phyloP scores from a whole-genome alignment of 2,797 vertebrate genomes.

The Rhabdophis nuchalis region DNA sequence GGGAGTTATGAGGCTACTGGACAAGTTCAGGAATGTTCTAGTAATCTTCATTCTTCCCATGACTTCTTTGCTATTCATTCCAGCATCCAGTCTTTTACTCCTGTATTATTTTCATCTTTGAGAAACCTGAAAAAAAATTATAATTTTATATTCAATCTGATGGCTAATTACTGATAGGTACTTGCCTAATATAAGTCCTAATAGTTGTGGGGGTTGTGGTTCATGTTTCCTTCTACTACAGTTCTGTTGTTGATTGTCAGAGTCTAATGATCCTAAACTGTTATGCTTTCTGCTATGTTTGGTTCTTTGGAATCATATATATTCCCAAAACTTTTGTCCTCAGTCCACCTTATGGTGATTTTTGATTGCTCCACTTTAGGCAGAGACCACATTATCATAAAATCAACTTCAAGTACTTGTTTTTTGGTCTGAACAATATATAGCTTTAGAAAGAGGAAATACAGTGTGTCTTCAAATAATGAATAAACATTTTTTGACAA shows the following conservation, averaged over 20 bases:
- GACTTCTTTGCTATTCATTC: constrained; percentile 15
- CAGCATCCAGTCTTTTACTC: constrained; percentile 47
- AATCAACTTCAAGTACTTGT: not conserved
- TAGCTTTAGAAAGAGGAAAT: constrained; percentile 5
- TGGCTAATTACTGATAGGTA: constrained; percentile 41
- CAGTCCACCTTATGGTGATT: not conserved
- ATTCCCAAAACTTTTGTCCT: not conserved
- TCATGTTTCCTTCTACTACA: not conserved
- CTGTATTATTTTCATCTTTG: constrained; percentile 45
- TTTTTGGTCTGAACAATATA: constrained; percentile 1
- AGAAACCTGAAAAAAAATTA: constrained; percentile 49
- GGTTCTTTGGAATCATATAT: constrained; percentile 21
- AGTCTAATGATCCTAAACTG: accelerated
- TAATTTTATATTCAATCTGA: constrained; percentile 23
- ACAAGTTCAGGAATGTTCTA: constrained; percentile 53
- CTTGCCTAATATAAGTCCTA: constrained; percentile 14
- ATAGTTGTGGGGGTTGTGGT: not conserved
- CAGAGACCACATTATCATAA: not conserved
- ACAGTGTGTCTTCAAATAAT: not conserved
- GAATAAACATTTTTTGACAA: not conserved
- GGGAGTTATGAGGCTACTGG: constrained; percentile 35
- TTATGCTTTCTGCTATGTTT: constrained; percentile 12
- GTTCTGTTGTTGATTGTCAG: not conserved
- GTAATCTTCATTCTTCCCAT: constrained; percentile 29
- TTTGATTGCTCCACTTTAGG: not conserved